A percentile compares a stretch with the other conserved stretches of the same genome.
Conservation (phyloP, 2,113 vertebrate species). For the Nyctibius bracteatus region DNA sequence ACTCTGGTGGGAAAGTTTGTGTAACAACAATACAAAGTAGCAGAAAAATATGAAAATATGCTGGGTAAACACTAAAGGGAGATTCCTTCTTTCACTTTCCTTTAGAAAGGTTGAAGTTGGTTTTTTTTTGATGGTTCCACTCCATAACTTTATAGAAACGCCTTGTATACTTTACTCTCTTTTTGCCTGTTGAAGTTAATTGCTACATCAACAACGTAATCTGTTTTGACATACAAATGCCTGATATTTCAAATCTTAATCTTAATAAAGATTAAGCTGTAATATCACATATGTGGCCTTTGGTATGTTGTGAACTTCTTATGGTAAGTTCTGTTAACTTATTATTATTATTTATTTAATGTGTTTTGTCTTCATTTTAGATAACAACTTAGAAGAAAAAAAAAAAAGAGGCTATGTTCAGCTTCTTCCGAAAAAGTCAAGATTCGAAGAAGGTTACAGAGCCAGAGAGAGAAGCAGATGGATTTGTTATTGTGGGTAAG, state of each 20-base stretch:
- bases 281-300: neutral
- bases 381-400: neutral
- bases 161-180: neutral
- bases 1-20: neutral
- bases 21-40: neutral
- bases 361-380: constrained; percentile 42
- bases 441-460: constrained; percentile 81
- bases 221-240: neutral
- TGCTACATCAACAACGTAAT: neutral
- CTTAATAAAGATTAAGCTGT: neutral
- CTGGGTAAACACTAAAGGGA: neutral
- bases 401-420: constrained; percentile 77
- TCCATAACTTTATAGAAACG: neutral
- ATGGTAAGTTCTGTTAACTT: neutral
- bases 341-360: neutral
- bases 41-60: neutral
- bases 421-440: constrained; percentile 82
- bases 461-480: constrained; percentile 85
- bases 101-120: neutral
- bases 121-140: neutral
- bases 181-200: neutral
- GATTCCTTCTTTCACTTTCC: neutral
- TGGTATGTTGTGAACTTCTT: neutral
- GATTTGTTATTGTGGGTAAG: constrained; percentile 93
- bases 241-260: neutral